phyloP scores from a whole-genome alignment of 2,113 vertebrate species.

The Oenanthe oenanthe region DNA sequence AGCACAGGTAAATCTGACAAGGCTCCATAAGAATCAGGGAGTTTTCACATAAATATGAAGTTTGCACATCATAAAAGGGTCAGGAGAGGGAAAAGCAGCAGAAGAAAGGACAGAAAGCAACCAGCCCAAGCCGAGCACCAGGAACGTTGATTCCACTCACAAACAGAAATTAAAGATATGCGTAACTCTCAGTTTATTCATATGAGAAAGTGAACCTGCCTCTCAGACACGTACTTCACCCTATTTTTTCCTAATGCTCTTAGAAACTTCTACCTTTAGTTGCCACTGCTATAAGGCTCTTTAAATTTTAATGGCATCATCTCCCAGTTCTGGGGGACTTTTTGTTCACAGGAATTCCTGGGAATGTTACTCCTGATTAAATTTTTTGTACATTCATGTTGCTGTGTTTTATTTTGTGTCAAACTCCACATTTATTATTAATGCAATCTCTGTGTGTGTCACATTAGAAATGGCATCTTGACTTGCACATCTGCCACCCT shows the following conservation, averaged over 20 bases:
- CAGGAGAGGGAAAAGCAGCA: not conserved
- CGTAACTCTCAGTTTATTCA: not conserved
- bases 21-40: not conserved
- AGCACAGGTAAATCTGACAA: not conserved
- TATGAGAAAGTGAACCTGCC: not conserved
- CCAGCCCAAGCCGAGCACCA: not conserved
- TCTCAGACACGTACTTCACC: not conserved
- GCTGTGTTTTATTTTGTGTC: not conserved
- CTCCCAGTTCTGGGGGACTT: not conserved
- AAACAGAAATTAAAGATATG: not conserved
- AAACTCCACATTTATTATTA: not conserved
- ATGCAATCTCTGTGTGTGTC: not conserved
- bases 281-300: not conserved
- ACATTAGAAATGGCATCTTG: not conserved
- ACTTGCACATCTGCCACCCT: not conserved
- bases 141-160: not conserved
- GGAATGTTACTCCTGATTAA: not conserved
- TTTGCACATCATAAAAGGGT: not conserved
- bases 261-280: not conserved
- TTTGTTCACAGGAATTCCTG: not conserved
- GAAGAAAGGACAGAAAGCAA: not conserved
- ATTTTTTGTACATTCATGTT: not conserved
- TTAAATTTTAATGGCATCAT: not conserved
- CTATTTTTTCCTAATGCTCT: not conserved
- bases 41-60: not conserved